Conservation (phyloP, 2,113 vertebrate genomes). For the Psittacus erithacus region DNA sequence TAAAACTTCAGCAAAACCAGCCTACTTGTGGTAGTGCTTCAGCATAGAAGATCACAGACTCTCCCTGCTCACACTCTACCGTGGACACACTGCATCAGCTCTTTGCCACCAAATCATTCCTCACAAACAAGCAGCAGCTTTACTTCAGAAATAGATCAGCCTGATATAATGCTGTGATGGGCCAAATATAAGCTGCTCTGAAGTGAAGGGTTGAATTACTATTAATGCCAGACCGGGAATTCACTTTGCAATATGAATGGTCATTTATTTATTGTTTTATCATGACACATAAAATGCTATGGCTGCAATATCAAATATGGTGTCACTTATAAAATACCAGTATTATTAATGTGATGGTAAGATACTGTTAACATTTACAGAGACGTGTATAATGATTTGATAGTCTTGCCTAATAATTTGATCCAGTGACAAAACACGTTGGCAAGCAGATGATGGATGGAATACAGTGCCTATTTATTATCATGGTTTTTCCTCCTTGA, state of each 20-base stretch:
- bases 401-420: background rate
- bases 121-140: background rate
- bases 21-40: background rate
- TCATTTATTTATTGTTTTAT: slow-evolving; percentile 64
- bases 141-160: background rate
- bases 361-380: slow-evolving; percentile 48
- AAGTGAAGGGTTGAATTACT: background rate
- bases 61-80: background rate
- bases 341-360: slow-evolving; percentile 32
- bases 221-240: background rate
- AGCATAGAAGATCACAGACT: background rate
- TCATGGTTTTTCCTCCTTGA: background rate
- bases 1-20: background rate
- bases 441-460: background rate
- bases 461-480: background rate
- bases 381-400: background rate
- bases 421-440: slow-evolving; percentile 4
- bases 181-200: background rate
- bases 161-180: background rate
- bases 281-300: slow-evolving; percentile 39
- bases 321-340: slow-evolving; percentile 37
- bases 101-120: background rate
- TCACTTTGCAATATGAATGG: slow-evolving; percentile 28
- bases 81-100: background rate
- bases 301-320: slow-evolving; percentile 42